These are phyloP conservation scores for Callipepla squamata DNA, from an alignment of 2,113 vertebrate genomes.

Conservation along the genomic window DNA sequence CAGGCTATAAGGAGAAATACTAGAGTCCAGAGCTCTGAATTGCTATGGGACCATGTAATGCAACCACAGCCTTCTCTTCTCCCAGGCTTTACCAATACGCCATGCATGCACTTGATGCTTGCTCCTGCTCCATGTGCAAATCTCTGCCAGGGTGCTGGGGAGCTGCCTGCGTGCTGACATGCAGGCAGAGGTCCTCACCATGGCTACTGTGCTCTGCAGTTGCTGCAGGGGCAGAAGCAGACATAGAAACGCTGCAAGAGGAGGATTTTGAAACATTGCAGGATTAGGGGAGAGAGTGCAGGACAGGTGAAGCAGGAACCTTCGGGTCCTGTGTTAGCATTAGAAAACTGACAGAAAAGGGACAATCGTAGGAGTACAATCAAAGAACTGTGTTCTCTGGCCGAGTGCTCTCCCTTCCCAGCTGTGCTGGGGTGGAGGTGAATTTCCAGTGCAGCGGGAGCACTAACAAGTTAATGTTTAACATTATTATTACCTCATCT, in stretches of 20 bases:
- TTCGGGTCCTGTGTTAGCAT: neutral
- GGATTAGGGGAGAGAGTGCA: accelerated
- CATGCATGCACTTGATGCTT: neutral
- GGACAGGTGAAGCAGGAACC: neutral
- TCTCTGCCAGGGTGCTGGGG: neutral
- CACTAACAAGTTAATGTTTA: conserved; percentile 76
- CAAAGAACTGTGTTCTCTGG: neutral
- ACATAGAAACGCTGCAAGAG: neutral
- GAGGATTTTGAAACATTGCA: neutral
- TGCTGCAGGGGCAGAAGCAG: accelerated
- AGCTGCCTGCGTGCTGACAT: neutral
- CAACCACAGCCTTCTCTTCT: neutral
- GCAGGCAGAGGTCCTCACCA: neutral
- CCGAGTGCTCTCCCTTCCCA: conserved; percentile 52
- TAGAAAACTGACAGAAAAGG: conserved; percentile 27
- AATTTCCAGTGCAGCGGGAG: conserved; percentile 69
- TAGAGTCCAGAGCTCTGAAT: neutral
- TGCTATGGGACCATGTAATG: neutral
- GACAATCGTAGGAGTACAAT: conserved; percentile 28
- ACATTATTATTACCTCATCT: conserved; percentile 78
- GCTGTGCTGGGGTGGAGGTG: conserved; percentile 68
- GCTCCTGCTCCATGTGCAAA: accelerated
- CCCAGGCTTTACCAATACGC: neutral
- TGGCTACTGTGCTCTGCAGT: accelerated
- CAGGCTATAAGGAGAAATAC: neutral